These are phyloP conservation scores for Platerodrilus igneus DNA, from an alignment of 2,888 invertebrate genomes.

Conservation along the genomic window DNA sequence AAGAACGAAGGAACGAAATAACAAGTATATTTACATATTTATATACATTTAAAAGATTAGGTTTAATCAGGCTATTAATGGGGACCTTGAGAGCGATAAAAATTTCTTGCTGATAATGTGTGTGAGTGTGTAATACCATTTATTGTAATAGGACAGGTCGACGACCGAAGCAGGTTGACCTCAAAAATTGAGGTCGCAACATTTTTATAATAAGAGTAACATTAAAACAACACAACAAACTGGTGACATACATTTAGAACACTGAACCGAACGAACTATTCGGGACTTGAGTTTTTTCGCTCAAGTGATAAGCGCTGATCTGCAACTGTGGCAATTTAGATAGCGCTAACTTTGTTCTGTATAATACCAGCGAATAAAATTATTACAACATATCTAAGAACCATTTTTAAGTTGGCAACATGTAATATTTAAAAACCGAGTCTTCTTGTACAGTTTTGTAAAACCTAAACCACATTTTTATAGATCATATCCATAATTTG, in stretches of 20 bases:
- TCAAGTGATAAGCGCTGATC: slow-evolving; percentile 2
- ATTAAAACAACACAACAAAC: slow-evolving; percentile 50
- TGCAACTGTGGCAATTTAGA: too few species aligned
- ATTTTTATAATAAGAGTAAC: slow-evolving; percentile 46
- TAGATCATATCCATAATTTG: too few species aligned
- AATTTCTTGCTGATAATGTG: slow-evolving; percentile 25
- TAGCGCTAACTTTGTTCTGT: too few species aligned
- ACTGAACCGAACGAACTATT: slow-evolving; percentile 37
- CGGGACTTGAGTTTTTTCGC: slow-evolving; percentile 3
- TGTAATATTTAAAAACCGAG: too few species aligned
- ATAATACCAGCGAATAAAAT: too few species aligned
- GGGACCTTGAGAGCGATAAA: slow-evolving; percentile 40
- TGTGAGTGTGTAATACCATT: slow-evolving; percentile 24
- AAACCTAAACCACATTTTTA: too few species aligned
- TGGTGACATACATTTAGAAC: slow-evolving; percentile 47
- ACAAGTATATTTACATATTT: too few species aligned
- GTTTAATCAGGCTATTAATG: slow-evolving; percentile 24
- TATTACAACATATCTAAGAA: too few species aligned
- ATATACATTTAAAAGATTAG: too few species aligned
- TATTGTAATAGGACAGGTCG: slow-evolving; percentile 39
- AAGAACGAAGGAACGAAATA: too few species aligned
- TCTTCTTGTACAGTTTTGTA: too few species aligned
- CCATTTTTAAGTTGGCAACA: too few species aligned
- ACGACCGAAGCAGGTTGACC: slow-evolving; percentile 56
- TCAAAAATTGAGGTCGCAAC: slow-evolving; percentile 66